A percentile compares a stretch with the other conserved stretches of the same genome.
phyloP scores from a whole-genome alignment of 2,797 vertebrate genomes.

The Tragopan temminckii region DNA sequence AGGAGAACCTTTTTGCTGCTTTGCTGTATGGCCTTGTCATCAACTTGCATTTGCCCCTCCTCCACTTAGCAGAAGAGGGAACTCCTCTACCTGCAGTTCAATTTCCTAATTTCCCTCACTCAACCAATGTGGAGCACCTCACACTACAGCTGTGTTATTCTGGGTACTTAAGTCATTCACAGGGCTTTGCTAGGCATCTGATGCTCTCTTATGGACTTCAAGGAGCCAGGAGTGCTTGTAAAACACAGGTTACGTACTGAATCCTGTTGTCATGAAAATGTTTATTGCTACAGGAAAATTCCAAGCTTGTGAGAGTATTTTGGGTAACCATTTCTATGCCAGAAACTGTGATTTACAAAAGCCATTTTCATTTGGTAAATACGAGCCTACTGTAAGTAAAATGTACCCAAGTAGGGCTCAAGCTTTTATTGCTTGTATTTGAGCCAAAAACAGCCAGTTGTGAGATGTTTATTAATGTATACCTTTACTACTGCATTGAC shows the following conservation, averaged over 20 bases:
- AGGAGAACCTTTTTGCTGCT: neutral
- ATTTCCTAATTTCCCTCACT: neutral
- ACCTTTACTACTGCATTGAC: neutral
- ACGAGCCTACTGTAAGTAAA: neutral
- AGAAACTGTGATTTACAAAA: neutral
- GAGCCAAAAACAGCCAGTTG: constrained; percentile 16
- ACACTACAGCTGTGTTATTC: neutral
- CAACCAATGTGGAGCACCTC: neutral
- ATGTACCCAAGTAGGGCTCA: neutral
- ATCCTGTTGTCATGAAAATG: neutral
- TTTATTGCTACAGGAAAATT: neutral
- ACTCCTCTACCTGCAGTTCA: neutral
- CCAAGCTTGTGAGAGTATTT: neutral
- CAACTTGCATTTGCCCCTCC: neutral
- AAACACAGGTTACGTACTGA: neutral
- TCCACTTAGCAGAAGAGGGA: neutral
- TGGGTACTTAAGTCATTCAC: neutral
- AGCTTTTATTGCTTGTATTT: neutral
- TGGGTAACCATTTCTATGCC: neutral
- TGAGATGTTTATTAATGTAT: neutral
- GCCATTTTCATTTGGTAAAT: neutral
- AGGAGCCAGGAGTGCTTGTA: neutral
- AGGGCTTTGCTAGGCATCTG: neutral
- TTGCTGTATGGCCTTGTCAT: accelerated
- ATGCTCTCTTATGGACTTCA: neutral